Evolutionary conservation across 1,140 invertebrate genomes (phyloP).

Genomic region (Drosophila leontia): DNA sequence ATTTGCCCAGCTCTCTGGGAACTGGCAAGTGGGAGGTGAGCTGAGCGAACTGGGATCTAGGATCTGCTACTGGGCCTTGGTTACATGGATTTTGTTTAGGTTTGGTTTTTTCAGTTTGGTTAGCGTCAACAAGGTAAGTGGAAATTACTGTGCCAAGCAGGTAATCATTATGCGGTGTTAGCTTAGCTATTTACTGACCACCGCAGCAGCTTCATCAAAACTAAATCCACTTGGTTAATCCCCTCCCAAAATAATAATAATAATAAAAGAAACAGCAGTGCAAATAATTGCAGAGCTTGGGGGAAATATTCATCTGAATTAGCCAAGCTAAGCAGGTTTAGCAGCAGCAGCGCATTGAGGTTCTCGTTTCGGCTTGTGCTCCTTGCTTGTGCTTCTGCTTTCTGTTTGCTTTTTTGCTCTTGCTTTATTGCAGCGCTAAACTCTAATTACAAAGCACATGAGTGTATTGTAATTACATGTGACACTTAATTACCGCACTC

Average conservation of each 20-base stretch:
- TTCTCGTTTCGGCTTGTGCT: slow-evolving; percentile 23
- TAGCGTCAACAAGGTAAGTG: slow-evolving; percentile 40
- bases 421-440: slow-evolving; percentile 66
- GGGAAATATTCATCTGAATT: slow-evolving; percentile 75
- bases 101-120: slow-evolving; percentile 21
- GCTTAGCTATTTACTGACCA: slow-evolving; percentile 31
- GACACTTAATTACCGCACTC: slow-evolving; percentile 81
- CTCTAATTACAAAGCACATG: slow-evolving; percentile 82
- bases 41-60: background rate
- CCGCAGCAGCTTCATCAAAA: slow-evolving; percentile 25
- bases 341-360: slow-evolving; percentile 11
- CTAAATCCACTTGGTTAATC: slow-evolving; percentile 27
- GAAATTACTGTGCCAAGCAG: slow-evolving; percentile 39
- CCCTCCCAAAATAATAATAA: slow-evolving; percentile 7
- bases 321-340: slow-evolving; percentile 32
- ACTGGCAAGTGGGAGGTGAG: background rate
- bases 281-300: slow-evolving; percentile 70
- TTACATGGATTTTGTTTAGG: slow-evolving; percentile 9
- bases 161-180: slow-evolving; percentile 25
- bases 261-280: slow-evolving; percentile 22
- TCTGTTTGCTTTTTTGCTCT: slow-evolving; percentile 3
- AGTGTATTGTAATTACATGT: slow-evolving; percentile 84
- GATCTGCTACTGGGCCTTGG: background rate
- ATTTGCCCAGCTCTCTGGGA: slow-evolving; percentile 52
- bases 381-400: slow-evolving; percentile 4